Conservation (phyloP, 2,797 vertebrate species). For the Sebastes hopkinsi region DNA sequence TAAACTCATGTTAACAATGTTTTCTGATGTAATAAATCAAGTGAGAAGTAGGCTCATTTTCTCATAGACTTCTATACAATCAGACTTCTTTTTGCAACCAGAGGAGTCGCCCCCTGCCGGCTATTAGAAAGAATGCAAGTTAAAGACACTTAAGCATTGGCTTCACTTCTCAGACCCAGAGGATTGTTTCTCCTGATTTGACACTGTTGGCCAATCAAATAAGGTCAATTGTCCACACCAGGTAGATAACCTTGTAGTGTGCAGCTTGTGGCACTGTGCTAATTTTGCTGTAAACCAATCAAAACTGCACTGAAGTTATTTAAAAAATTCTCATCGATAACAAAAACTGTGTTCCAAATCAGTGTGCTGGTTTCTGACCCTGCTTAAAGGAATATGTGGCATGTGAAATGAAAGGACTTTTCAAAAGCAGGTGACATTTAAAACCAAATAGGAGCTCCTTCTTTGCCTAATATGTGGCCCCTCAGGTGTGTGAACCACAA, state of each 20-base stretch:
- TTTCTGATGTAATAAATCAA: too few relatives aligned
- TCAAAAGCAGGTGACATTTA: conserved; percentile 27
- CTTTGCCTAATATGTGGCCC: neutral
- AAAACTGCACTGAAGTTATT: neutral
- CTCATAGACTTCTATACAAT: too few relatives aligned
- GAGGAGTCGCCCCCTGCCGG: too few relatives aligned
- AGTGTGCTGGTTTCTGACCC: neutral
- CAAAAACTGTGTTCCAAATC: neutral
- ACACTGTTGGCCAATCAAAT: neutral
- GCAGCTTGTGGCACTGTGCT: neutral
- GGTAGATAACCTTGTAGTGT: neutral
- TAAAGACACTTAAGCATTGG: too few relatives aligned
- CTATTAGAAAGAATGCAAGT: too few relatives aligned
- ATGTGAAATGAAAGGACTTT: conserved; percentile 12
- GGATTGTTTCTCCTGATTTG: neutral
- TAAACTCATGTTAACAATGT: too few relatives aligned
- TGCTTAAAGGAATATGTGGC: neutral
- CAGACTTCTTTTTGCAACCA: too few relatives aligned
- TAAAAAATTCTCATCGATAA: neutral
- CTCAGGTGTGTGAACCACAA: conserved; percentile 10
- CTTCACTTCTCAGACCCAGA: too few relatives aligned
- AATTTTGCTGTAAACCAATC: neutral
- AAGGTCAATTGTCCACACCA: neutral
- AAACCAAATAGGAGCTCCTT: neutral
- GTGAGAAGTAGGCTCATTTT: too few relatives aligned